Evolutionary conservation across 2,113 vertebrate genomes (phyloP).

Genomic region (Jacana jacana): DNA sequence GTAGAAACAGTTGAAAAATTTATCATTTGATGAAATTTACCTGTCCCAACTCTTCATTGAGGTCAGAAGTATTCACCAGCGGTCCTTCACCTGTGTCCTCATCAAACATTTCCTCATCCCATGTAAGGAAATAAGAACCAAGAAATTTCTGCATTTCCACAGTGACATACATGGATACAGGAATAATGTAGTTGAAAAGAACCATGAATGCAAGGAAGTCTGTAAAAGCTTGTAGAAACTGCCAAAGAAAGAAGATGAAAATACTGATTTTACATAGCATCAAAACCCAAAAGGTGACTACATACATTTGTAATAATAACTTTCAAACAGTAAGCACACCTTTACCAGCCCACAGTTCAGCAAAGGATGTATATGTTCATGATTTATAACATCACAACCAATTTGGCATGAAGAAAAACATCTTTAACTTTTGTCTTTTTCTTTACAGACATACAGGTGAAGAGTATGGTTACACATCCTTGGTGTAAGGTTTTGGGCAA

Average conservation of each 20-base stretch:
- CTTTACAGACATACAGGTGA: background rate
- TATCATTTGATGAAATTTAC: constrained; percentile 55
- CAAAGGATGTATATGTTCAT: background rate
- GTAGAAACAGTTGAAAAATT: background rate
- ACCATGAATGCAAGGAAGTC: constrained; percentile 99
- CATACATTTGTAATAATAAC: background rate
- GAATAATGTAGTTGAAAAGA: constrained; percentile 99
- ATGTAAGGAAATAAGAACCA: constrained; percentile 95
- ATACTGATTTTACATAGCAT: background rate
- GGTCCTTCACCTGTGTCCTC: constrained; percentile 89
- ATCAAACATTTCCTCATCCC: constrained; percentile 98
- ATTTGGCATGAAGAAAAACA: background rate
- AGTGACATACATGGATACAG: constrained; percentile 98
- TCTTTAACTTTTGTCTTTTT: background rate
- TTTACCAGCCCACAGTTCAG: background rate
- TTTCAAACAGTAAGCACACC: background rate
- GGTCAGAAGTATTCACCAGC: constrained; percentile 95
- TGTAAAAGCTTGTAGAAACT: constrained; percentile 91
- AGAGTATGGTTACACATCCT: background rate
- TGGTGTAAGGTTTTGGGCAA: background rate
- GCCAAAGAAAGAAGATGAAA: constrained; percentile 37
- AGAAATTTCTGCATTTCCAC: constrained; percentile 99
- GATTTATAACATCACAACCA: background rate
- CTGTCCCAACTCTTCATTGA: constrained; percentile 98
- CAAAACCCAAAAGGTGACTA: background rate